Evolutionary conservation across 1,140 invertebrate genomes (phyloP).

Genomic region (Drosophila tsacasi): DNA sequence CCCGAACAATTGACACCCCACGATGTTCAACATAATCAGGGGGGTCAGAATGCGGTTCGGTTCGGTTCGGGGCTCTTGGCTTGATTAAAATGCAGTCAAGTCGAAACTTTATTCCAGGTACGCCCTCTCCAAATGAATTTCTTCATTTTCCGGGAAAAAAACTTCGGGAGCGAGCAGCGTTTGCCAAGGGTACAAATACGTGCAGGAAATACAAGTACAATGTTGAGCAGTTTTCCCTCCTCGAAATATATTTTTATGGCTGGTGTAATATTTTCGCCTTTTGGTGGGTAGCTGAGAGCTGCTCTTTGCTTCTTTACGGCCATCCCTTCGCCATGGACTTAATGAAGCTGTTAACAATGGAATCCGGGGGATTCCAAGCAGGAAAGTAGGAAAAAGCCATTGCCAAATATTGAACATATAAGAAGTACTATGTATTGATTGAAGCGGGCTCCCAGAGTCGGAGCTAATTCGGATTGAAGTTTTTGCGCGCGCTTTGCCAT

Average conservation of each 20-base stretch:
- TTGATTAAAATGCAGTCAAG: constrained; percentile 84
- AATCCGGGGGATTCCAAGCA: constrained; percentile 16
- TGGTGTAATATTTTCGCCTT: constrained; percentile 44
- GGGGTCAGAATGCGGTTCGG: constrained; percentile 52
- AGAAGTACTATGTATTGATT: constrained; percentile 35
- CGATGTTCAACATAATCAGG: constrained; percentile 38
- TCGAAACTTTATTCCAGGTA: constrained; percentile 69
- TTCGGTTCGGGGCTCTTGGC: constrained; percentile 60
- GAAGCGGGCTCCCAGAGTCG: constrained; percentile 1
- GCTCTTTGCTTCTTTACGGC: constrained; percentile 42
- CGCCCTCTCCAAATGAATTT: constrained; percentile 65
- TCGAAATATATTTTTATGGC: constrained; percentile 62
- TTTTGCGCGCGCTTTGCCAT: constrained; percentile 11
- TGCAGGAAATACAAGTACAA: constrained; percentile 61
- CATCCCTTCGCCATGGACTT: constrained; percentile 39
- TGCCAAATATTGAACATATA: constrained; percentile 49
- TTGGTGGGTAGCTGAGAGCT: constrained; percentile 6
- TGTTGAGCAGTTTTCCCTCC: constrained; percentile 25
- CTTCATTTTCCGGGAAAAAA: constrained; percentile 44
- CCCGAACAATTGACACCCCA: constrained; percentile 43
- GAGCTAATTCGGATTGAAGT: constrained; percentile 49
- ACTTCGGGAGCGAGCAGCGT: constrained; percentile 17
- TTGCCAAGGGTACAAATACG: constrained; percentile 56
- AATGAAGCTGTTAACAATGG: constrained; percentile 65
- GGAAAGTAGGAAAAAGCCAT: constrained; percentile 31